Percentiles rank a stretch among this genome's conserved stretches.
Conservation (phyloP, 2,888 invertebrate genomes). For the Lomographa bimaculata region DNA sequence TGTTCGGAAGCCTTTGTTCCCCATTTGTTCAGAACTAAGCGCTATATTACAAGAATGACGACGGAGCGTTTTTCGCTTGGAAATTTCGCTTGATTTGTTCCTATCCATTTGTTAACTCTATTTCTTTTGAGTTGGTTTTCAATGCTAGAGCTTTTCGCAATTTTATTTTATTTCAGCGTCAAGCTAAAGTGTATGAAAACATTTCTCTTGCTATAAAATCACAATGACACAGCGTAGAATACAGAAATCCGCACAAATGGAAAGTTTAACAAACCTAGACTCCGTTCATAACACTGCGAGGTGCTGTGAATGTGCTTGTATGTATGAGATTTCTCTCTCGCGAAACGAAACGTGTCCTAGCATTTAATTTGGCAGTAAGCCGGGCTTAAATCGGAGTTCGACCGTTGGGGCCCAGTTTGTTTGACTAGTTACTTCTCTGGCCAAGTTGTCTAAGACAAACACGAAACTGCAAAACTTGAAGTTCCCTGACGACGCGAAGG, state of each 20-base stretch:
- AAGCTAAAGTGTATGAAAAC: too few species aligned
- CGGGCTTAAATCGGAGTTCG: slow-evolving; percentile 41
- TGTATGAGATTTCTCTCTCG: too few species aligned
- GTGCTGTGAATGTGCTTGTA: slow-evolving; percentile 32
- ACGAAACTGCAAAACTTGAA: slow-evolving; percentile 67
- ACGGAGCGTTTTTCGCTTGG: not conserved
- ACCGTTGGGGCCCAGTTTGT: slow-evolving; percentile 51
- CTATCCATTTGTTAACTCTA: too few species aligned
- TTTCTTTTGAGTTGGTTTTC: not conserved
- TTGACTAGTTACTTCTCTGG: slow-evolving; percentile 70
- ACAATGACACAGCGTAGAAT: too few species aligned
- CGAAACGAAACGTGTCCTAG: slow-evolving; percentile 53
- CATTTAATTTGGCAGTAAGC: slow-evolving; percentile 67
- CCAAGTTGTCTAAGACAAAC: slow-evolving; percentile 75
- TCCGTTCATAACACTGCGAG: slow-evolving; percentile 39
- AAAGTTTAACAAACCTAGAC: slow-evolving; percentile 33
- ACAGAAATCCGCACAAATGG: slow-evolving; percentile 20
- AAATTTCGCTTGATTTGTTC: not conserved
- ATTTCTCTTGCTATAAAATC: too few species aligned
- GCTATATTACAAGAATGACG: not conserved
- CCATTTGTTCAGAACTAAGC: not conserved
- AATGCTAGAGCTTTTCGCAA: not conserved
- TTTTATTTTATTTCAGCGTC: too few species aligned
- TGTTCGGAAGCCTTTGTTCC: not conserved
- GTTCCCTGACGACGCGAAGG: slow-evolving; percentile 42